Evolutionary conservation across 2,888 invertebrate species (phyloP).

Genomic region (Hypolimnas misippus): DNA sequence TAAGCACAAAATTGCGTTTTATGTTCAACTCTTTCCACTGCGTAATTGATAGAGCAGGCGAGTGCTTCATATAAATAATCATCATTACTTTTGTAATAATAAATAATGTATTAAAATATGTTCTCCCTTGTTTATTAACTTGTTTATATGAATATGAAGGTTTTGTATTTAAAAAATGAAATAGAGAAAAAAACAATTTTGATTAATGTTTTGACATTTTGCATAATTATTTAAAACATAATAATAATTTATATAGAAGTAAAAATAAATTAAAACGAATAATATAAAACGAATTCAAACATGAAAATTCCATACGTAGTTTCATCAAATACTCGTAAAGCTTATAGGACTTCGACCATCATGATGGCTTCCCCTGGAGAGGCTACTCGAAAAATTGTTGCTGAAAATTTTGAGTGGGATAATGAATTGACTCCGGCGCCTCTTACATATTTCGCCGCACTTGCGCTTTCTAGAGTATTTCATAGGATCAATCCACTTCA

Average conservation of each 20-base stretch:
- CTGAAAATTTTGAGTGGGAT: conserved; percentile 79
- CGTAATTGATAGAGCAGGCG: too few species aligned
- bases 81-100: conserved; percentile 2
- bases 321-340: conserved; percentile 58
- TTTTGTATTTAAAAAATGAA: background rate
- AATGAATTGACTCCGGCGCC: conserved; percentile 69
- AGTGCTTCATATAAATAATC: too few species aligned
- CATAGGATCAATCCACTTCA: conserved; percentile 80
- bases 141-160: background rate
- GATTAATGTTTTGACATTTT: background rate
- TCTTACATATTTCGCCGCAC: conserved; percentile 64
- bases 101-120: background rate
- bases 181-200: background rate
- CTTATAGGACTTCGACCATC: conserved; percentile 59
- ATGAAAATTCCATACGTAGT: conserved; percentile 79
- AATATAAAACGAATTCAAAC: conserved; percentile 31
- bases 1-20: too few species aligned
- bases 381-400: conserved; percentile 59
- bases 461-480: conserved; percentile 69
- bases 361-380: conserved; percentile 62
- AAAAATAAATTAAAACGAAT: too few species aligned
- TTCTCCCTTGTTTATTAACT: background rate
- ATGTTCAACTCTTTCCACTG: too few species aligned
- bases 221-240: too few species aligned
- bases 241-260: too few species aligned